phyloP scores from a whole-genome alignment of 2,113 vertebrate genomes.

The Rhynchomys soricoides region DNA sequence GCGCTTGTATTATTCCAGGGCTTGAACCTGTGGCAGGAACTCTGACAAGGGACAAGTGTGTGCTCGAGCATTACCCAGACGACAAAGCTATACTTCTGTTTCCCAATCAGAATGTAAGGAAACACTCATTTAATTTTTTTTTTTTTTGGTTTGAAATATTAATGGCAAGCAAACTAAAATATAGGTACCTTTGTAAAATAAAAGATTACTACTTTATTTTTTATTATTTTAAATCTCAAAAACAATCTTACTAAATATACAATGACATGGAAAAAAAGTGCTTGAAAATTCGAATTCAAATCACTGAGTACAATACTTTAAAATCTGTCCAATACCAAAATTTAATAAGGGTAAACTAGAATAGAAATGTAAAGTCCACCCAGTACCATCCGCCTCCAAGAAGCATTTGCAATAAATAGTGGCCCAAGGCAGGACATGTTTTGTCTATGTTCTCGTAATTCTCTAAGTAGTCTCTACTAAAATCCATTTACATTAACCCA shows the following conservation, averaged over 20 bases:
- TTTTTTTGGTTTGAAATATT: not conserved
- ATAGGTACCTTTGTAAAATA: not conserved
- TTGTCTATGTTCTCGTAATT: not conserved
- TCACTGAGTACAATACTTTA: not conserved
- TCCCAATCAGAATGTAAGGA: not conserved
- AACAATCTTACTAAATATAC: not conserved
- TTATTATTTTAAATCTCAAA: not conserved
- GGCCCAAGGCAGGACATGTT: not conserved
- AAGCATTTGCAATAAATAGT: not conserved
- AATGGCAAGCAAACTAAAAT: constrained; percentile 1
- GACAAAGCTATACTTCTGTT: not conserved
- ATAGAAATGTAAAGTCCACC: not conserved
- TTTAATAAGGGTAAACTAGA: not conserved
- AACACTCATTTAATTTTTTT: not conserved
- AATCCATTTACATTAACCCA: not conserved
- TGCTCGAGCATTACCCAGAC: not conserved
- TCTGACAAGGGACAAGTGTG: not conserved
- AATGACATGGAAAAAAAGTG: not conserved
- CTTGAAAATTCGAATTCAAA: not conserved
- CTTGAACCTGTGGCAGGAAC: not conserved
- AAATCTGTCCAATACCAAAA: not conserved
- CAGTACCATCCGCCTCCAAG: not conserved
- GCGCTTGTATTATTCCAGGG: not conserved
- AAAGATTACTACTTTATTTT: not conserved
- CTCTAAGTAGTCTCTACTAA: not conserved